Evolutionary conservation across 2,888 invertebrate genomes (phyloP).

Genomic region (Siphlonurus alternatus): DNA sequence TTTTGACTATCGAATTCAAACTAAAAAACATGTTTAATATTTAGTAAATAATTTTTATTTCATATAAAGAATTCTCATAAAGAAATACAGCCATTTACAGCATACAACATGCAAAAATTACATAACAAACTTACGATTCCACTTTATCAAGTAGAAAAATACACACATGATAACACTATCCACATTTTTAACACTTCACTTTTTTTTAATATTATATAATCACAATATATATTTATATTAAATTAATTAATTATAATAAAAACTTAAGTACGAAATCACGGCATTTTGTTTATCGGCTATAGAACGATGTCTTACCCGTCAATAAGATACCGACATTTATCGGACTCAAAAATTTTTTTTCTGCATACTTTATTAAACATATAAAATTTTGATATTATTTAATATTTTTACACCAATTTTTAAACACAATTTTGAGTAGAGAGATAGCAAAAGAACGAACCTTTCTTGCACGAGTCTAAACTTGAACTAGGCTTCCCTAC

Average conservation of each 20-base stretch:
- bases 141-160: too few species aligned
- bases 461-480: background rate
- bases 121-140: too few species aligned
- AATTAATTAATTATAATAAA: background rate
- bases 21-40: too few species aligned
- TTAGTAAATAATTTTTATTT: too few species aligned
- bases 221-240: background rate
- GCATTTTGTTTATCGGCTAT: background rate
- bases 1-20: too few species aligned
- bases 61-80: too few species aligned
- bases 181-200: background rate
- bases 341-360: background rate
- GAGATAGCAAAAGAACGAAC: background rate
- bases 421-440: background rate
- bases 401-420: background rate
- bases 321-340: background rate
- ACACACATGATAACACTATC: too few species aligned
- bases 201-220: background rate
- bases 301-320: background rate
- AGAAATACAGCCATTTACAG: too few species aligned
- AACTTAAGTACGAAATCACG: background rate
- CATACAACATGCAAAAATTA: too few species aligned
- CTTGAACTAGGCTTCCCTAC: background rate
- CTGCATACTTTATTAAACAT: background rate
- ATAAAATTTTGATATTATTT: background rate